Percentiles rank a stretch among this genome's conserved stretches.
These are phyloP conservation scores for Atherinosoma microstoma DNA, from an alignment of 2,797 vertebrate genomes.

Conservation along the genomic window DNA sequence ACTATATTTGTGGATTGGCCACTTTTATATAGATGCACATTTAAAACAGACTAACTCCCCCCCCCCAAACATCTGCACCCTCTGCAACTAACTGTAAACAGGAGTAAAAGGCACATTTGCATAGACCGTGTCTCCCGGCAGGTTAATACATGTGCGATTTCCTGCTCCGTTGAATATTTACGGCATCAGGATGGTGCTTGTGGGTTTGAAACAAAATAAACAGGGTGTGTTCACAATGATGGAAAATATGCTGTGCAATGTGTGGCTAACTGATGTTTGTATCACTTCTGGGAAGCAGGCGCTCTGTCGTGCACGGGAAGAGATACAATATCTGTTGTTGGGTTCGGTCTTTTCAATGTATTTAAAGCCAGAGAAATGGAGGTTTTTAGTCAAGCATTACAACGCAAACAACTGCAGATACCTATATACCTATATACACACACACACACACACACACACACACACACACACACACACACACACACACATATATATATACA, in stretches of 20 bases:
- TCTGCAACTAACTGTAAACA: not conserved
- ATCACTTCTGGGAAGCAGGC: not conserved
- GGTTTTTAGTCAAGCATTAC: too few relatives aligned
- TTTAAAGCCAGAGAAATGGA: too few relatives aligned
- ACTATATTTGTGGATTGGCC: too few relatives aligned
- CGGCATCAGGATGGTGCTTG: not conserved
- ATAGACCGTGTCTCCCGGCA: not conserved
- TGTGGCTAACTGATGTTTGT: not conserved
- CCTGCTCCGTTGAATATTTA: slow-evolving; percentile 1
- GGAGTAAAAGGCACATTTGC: not conserved
- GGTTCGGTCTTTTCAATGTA: not conserved
- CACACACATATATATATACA: too few relatives aligned
- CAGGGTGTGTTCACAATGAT: not conserved
- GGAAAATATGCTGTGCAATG: not conserved
- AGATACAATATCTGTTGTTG: not conserved
- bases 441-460: too few relatives aligned
- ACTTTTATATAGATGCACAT: not conserved
- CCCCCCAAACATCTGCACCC: not conserved
- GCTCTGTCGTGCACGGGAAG: not conserved
- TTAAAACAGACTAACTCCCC: not conserved
- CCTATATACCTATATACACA: too few relatives aligned
- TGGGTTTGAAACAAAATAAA: not conserved
- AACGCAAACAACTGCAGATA: too few relatives aligned
- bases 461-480: too few relatives aligned
- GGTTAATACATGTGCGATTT: not conserved